phyloP scores from a whole-genome alignment of 2,113 vertebrate genomes.

The Prochilodus magdalenae region DNA sequence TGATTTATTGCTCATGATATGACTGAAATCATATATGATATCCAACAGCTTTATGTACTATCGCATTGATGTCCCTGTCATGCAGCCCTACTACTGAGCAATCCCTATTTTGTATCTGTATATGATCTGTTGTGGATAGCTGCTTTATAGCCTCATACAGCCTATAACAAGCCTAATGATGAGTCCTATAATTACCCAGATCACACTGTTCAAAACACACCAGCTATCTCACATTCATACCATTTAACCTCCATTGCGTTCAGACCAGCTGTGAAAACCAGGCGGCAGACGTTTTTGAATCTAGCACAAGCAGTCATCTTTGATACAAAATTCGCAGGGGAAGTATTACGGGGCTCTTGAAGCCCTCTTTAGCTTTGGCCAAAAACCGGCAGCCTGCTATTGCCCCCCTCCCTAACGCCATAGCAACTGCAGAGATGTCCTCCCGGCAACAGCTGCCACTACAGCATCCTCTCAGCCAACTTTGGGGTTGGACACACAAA shows the following conservation, averaged over 20 bases:
- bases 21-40: too few relatives aligned
- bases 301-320: background rate
- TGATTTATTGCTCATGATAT: too few relatives aligned
- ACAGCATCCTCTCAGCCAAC: background rate
- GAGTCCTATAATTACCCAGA: background rate
- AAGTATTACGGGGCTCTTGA: background rate
- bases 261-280: too few relatives aligned
- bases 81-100: too few relatives aligned
- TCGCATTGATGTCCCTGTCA: too few relatives aligned
- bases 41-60: too few relatives aligned
- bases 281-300: background rate
- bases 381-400: background rate
- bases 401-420: constrained; percentile 21
- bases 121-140: too few relatives aligned
- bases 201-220: background rate
- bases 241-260: background rate
- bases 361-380: background rate
- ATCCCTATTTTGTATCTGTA: too few relatives aligned
- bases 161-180: background rate
- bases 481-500: background rate
- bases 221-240: background rate
- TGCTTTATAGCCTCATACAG: background rate
- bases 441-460: constrained; percentile 29
- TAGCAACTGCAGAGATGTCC: constrained; percentile 36
- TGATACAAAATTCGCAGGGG: background rate